Conservation (phyloP, 2,888 invertebrate genomes). For the Ischnus inquisitorius region DNA sequence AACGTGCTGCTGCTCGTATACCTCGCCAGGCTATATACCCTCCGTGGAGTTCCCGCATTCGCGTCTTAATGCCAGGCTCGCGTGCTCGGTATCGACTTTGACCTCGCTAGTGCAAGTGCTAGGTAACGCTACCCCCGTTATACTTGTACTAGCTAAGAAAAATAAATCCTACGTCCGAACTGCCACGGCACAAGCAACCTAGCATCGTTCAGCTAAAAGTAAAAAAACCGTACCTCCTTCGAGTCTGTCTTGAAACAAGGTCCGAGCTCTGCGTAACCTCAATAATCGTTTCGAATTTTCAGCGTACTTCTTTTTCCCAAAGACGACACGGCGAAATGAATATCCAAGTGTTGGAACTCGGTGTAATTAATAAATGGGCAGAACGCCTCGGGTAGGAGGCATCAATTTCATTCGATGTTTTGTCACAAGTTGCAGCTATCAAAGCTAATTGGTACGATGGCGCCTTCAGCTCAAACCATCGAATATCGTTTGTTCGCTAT, state of each 20-base stretch:
- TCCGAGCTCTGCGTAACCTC: background rate
- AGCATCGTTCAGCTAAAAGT: background rate
- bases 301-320: background rate
- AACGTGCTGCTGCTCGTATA: constrained; percentile 67
- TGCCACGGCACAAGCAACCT: constrained; percentile 7
- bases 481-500: no score
- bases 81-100: constrained; percentile 77
- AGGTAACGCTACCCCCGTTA: constrained; percentile 35
- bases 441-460: background rate
- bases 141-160: constrained; percentile 40
- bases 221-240: constrained; percentile 1
- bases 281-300: background rate
- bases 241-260: background rate
- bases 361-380: background rate
- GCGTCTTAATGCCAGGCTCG: constrained; percentile 76
- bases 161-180: constrained; percentile 36
- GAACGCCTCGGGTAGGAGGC: background rate
- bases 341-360: background rate
- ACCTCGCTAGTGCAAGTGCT: constrained; percentile 62
- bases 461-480: no score
- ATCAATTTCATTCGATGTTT: background rate
- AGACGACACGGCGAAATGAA: background rate
- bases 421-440: background rate
- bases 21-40: constrained; percentile 44
- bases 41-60: constrained; percentile 68